Evolutionary conservation across 1,140 invertebrate species (phyloP), one percentile per base, ranked within the genome.

Genomic region (Eciton burchellii): DNA sequence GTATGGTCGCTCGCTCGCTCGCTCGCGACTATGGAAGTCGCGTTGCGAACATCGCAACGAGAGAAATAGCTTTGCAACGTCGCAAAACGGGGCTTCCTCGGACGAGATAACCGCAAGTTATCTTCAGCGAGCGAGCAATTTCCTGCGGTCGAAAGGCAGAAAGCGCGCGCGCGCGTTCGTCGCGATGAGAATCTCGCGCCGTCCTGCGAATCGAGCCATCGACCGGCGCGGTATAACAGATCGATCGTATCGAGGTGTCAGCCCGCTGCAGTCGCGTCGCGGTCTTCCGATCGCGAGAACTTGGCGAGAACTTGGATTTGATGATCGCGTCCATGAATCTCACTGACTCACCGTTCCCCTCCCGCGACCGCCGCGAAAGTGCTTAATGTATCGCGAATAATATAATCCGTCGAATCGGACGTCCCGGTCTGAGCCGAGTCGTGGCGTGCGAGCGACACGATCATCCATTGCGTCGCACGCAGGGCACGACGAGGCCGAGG

Each of bases 331-430:
- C 43, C 49, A 63, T 72, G 70, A 81, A 88, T 86, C 83, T 57
- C 24, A 60, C 19, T 63, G 35, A 81, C 56, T 82, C n/a, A n/a
- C n/a, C 52, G 21, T 52, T 35, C 62, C 54, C n/a, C n/a, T n/a
- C n/a, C 56, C 81, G 81, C 87, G 87, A 89, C 88, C 89, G 82
- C 86, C 89, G 81, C 87, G 86, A 93, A 90, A 92, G 89, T 89
- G 90, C 85, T 92, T 91, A 92, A 92, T 92, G 92, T 93, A 90
- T 92, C 90, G 92, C 90, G 91, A 92, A 93, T 93, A 92, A 92
- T 92, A 91, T 91, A 92, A 92, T 92, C 90, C 88, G 85, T 88
- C 86, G 90, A 85, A 83, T 62, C 21, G n/a, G n/a, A 45, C 54
- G 29, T 56, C 49, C 24, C 26, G 16, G 26, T 11, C 43, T 65